phyloP scores from a whole-genome alignment of 2,113 vertebrate genomes.

The Ploceus nigricollis region DNA sequence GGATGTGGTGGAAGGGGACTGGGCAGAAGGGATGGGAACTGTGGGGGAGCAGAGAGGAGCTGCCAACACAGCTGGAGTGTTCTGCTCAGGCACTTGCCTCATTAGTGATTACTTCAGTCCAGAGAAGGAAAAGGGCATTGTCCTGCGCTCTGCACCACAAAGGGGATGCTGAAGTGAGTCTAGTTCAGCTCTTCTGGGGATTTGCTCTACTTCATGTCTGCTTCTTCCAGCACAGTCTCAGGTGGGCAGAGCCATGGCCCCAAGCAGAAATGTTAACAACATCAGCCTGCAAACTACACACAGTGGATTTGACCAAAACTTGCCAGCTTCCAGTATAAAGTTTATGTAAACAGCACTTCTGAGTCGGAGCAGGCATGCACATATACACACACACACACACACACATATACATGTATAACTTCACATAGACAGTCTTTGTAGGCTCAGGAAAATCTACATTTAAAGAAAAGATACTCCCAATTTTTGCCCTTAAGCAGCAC shows the following conservation, averaged over 20 bases:
- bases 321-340: neutral
- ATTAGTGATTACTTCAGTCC: accelerated
- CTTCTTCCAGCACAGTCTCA: neutral
- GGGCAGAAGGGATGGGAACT: neutral
- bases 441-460: neutral
- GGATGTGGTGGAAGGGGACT: neutral
- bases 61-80: accelerated
- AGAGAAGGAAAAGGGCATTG: neutral
- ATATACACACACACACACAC: no score
- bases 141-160: neutral
- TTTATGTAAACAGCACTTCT: neutral
- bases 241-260: accelerated
- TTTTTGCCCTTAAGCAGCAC: neutral
- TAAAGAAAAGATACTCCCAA: neutral
- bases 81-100: neutral
- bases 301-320: neutral
- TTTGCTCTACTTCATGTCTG: neutral
- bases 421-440: neutral
- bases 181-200: neutral
- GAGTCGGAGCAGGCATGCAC: neutral
- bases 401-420: accelerated
- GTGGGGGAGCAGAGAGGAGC: neutral
- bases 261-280: neutral
- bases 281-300: accelerated
- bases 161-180: neutral